These are phyloP conservation scores for Stictocephala bisonia DNA, from an alignment of 2,888 invertebrate species.

Conservation along the genomic window DNA sequence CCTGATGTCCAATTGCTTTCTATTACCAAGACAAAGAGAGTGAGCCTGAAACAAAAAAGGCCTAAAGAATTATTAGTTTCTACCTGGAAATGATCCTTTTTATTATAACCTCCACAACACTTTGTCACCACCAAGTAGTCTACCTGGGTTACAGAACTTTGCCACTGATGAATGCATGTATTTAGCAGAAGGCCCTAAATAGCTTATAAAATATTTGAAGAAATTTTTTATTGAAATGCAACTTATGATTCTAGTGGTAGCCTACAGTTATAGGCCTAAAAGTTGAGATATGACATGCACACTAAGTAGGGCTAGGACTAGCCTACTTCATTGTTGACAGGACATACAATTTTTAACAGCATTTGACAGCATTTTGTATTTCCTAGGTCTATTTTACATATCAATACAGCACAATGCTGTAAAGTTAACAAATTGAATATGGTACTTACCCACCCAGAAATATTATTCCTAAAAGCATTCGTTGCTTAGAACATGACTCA, in stretches of 20 bases:
- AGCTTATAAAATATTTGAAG: background rate
- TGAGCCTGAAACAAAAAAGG: slow-evolving; percentile 73
- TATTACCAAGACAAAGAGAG: slow-evolving; percentile 82
- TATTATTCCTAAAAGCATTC: slow-evolving; percentile 83
- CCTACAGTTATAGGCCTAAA: too few relatives aligned
- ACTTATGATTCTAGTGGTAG: too few relatives aligned
- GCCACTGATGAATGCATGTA: slow-evolving; percentile 31
- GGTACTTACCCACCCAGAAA: slow-evolving; percentile 78
- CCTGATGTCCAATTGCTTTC: slow-evolving; percentile 80
- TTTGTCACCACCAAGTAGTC: too few relatives aligned
- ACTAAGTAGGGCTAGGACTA: slow-evolving; percentile 36
- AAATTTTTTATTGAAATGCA: too few relatives aligned
- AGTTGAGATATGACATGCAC: too few relatives aligned
- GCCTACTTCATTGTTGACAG: background rate
- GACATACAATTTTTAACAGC: background rate
- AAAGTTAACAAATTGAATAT: slow-evolving; percentile 36
- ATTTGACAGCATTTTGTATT: background rate
- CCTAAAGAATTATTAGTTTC: too few relatives aligned
- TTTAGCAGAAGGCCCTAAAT: background rate
- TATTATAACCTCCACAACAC: too few relatives aligned
- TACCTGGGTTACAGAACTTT: slow-evolving; percentile 44
- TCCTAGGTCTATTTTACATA: background rate
- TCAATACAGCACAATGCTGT: background rate
- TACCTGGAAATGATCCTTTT: too few relatives aligned
- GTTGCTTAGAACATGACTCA: slow-evolving; percentile 85